phyloP scores from a whole-genome alignment of 1,140 invertebrate species.

The Mactra quadrangularis region DNA sequence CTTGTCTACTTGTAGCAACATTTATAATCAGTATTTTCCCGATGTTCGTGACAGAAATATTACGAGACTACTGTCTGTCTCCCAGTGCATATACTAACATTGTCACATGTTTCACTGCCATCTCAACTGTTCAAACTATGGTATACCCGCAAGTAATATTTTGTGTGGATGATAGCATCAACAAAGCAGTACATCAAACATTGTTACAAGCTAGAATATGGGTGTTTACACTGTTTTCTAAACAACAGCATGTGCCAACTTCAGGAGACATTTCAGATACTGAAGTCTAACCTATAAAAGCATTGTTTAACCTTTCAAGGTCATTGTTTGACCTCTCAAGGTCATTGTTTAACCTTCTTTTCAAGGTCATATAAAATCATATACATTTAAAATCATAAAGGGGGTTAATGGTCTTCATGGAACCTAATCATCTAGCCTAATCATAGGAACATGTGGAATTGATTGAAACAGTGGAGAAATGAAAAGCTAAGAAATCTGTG shows the following conservation, averaged over 20 bases:
- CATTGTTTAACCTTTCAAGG: no score
- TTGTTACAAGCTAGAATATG: conserved; percentile 57
- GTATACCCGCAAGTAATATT: conserved; percentile 78
- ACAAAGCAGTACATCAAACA: conserved; percentile 70
- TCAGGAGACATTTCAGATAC: conserved; percentile 57
- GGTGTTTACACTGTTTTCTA: conserved; percentile 58
- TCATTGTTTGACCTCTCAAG: no score
- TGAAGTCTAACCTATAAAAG: conserved; percentile 30
- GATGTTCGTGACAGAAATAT: conserved; percentile 70
- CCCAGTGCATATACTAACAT: conserved; percentile 71
- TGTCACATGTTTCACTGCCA: conserved; percentile 74
- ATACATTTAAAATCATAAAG: no score
- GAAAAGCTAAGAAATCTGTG: no score
- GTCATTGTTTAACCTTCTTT: no score
- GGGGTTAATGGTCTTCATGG: no score
- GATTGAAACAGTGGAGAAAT: no score
- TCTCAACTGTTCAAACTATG: conserved; percentile 76
- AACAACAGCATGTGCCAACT: conserved; percentile 62
- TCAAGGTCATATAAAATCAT: no score
- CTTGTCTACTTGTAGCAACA: conserved; percentile 70
- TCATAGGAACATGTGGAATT: no score
- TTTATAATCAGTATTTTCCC: conserved; percentile 75
- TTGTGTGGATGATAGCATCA: conserved; percentile 71
- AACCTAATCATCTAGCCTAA: no score
- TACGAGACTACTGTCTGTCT: conserved; percentile 64